Conservation (phyloP, 2,888 invertebrate species). For the Scelioninae gen. 1 region DNA sequence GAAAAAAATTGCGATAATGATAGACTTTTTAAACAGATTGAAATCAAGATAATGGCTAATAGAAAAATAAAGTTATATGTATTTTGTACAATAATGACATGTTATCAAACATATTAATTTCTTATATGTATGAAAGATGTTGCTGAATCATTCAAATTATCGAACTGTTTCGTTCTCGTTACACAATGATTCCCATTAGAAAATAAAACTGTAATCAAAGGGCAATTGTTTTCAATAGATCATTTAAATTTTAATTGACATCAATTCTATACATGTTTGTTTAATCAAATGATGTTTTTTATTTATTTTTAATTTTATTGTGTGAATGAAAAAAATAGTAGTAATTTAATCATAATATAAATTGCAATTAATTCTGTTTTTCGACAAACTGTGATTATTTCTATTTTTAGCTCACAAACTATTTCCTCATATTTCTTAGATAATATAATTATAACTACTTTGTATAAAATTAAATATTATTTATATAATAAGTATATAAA, state of each 20-base stretch:
- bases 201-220: not conserved
- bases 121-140: not conserved
- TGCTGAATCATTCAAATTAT: constrained; percentile 27
- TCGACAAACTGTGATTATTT: too few relatives aligned
- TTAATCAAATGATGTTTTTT: too few relatives aligned
- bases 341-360: too few relatives aligned
- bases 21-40: not conserved
- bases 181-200: constrained; percentile 9
- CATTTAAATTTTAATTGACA: not conserved
- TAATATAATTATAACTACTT: too few relatives aligned
- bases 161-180: not conserved
- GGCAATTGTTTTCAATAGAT: not conserved
- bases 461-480: too few relatives aligned
- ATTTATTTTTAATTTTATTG: too few relatives aligned
- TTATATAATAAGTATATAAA: too few relatives aligned
- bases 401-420: too few relatives aligned
- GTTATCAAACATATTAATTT: not conserved
- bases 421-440: too few relatives aligned
- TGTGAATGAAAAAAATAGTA: too few relatives aligned
- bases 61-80: not conserved
- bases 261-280: not conserved
- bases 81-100: not conserved
- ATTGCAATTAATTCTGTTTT: too few relatives aligned
- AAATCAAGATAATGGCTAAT: not conserved
- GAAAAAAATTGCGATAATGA: not conserved